Percentiles rank a stretch among this genome's conserved stretches.
phyloP scores from a whole-genome alignment of 1,140 invertebrate species.

The Zaprionus inermis region DNA sequence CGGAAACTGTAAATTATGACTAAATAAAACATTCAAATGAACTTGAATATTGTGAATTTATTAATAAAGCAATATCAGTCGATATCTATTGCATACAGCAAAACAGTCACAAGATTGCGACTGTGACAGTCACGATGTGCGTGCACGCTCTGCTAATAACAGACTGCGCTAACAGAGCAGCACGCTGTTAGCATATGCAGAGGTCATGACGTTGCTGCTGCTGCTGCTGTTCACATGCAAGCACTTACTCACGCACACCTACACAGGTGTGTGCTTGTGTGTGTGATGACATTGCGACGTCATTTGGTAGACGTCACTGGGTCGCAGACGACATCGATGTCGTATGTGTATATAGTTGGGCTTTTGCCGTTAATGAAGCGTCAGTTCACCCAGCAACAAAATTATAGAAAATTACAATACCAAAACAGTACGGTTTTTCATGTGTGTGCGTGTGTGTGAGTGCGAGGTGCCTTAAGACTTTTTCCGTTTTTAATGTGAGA shows the following conservation, averaged over 20 bases:
- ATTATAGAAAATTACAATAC: constrained; percentile 29
- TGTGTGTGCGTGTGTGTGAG: constrained; percentile 6
- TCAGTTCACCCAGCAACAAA: constrained; percentile 15
- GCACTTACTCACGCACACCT: constrained; percentile 1
- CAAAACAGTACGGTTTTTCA: constrained; percentile 17
- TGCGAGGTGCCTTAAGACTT: constrained; percentile 37
- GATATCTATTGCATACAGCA: not conserved
- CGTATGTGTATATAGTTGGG: constrained; percentile 8
- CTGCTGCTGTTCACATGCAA: constrained; percentile 13
- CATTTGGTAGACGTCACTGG: constrained; percentile 44
- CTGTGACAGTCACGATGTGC: constrained; percentile 3
- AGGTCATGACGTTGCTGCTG: constrained; percentile 34
- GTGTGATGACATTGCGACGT: constrained; percentile 34
- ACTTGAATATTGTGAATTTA: no score
- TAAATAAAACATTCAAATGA: no score
- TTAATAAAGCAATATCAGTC: no score
- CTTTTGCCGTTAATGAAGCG: constrained; percentile 44
- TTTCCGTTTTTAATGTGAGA: constrained; percentile 71
- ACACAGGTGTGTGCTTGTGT: not conserved
- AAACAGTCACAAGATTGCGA: not conserved
- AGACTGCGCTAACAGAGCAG: constrained; percentile 15
- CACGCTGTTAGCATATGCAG: constrained; percentile 20
- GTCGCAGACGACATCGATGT: constrained; percentile 30
- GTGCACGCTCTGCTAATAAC: constrained; percentile 19
- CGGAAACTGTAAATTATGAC: no score